These are phyloP conservation scores for Notodonta ziczac DNA, from an alignment of 2,888 invertebrate genomes.

Conservation along the genomic window DNA sequence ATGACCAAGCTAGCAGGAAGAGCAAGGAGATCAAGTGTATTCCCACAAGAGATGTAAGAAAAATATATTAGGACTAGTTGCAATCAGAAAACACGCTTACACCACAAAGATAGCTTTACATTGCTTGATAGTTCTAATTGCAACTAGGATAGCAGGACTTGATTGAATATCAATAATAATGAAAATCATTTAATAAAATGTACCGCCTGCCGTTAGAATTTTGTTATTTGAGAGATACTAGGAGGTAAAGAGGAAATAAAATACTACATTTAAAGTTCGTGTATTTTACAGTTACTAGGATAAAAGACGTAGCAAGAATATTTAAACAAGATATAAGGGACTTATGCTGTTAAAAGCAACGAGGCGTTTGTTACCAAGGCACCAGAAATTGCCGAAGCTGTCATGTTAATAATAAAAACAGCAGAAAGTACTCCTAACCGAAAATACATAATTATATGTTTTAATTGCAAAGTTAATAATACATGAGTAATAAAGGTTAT, in stretches of 20 bases:
- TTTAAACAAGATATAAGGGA: background rate
- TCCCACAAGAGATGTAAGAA: background rate
- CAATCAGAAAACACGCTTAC: no score
- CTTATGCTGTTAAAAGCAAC: background rate
- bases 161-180: no score
- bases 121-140: no score
- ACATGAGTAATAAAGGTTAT: background rate
- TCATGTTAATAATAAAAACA: no score
- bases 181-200: no score
- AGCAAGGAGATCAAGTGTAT: background rate
- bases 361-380: background rate
- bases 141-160: no score
- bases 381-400: background rate
- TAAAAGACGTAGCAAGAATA: background rate
- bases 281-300: background rate
- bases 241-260: background rate
- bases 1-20: conserved; percentile 3
- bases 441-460: no score
- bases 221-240: background rate
- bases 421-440: no score
- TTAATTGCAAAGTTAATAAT: no score
- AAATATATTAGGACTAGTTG: background rate
- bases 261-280: background rate
- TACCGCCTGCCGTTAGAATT: no score
- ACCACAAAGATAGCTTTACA: no score